These are phyloP conservation scores for Labeo rohita DNA, from an alignment of 2,113 vertebrate species.

Conservation along the genomic window DNA sequence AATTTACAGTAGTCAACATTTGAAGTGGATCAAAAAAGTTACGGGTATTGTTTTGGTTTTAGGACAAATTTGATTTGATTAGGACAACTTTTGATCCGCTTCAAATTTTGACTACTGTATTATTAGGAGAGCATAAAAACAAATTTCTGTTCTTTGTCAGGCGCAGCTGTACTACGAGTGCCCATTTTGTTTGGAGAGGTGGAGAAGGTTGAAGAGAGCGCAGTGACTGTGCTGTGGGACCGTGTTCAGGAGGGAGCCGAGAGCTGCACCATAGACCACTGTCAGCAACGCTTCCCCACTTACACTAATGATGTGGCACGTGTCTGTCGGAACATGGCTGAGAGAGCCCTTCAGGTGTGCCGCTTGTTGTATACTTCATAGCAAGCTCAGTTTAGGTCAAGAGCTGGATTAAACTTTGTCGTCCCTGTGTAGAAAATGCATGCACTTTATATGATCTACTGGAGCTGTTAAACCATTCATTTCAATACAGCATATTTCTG, in stretches of 20 bases:
- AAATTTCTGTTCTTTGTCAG: slow-evolving; percentile 65
- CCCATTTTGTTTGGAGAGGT: slow-evolving; percentile 91
- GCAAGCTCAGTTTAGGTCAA: neutral
- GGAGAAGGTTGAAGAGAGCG: slow-evolving; percentile 89
- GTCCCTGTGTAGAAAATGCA: neutral
- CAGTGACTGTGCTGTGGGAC: slow-evolving; percentile 88
- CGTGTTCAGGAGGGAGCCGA: slow-evolving; percentile 87
- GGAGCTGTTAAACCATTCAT: no score
- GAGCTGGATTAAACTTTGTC: neutral
- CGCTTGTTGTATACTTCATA: neutral
- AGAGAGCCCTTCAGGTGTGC: slow-evolving; percentile 86
- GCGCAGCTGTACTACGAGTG: slow-evolving; percentile 87
- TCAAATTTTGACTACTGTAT: no score
- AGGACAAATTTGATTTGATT: no score
- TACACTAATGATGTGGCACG: slow-evolving; percentile 86
- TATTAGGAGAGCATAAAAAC: neutral
- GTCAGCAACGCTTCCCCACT: slow-evolving; percentile 90
- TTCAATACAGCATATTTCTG: neutral
- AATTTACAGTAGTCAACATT: no score
- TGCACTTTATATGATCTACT: neutral
- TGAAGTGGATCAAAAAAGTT: no score
- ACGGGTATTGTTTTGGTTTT: no score
- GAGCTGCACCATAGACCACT: slow-evolving; percentile 89
- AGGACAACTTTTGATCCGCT: no score
- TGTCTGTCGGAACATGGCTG: slow-evolving; percentile 88